Base-by-base conservation (phyloP, 1,140 invertebrate species). In the Drosophila ercepeae region DNA sequence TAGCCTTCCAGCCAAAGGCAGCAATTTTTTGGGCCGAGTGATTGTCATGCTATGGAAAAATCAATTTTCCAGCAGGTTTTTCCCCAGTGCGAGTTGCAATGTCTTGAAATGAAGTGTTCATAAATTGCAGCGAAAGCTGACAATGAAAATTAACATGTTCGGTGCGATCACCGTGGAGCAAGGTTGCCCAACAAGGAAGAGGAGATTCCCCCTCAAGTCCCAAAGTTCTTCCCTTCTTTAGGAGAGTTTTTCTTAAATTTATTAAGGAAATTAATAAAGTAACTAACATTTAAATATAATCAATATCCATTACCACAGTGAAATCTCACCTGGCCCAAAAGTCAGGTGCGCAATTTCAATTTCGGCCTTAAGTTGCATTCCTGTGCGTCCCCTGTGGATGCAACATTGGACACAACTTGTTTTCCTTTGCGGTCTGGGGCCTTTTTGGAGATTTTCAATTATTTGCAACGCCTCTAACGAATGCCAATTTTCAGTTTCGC, bases 381-480 rank as follows among this genome's bases (percentile, higher is more conserved):
- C 81, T 76, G 50, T 36, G 65, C 75, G 76, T 78, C 60, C 48
- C 61, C 36, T 16, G 36, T 39, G 36, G 36, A 54, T 36, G 59
- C 74, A 46, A 53, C 59, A 18, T 27, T 55, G 27, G 48, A 44
- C 13, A 49, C 39, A 64, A 46, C 57, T 64, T 59, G 44, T 54
- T 57, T 51, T 29, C 46, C 50, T 53, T 81, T 42, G 81, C 67
- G 72, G 75, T 86, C 67, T 58, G 55, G 58, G 55, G n/a, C n/a
- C 13, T 46, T 60, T 74, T 46, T 34, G 59, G 59, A 49, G 36
- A 54, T 75, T 88, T 88, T 88, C 82, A 88, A 88, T 88, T 88
- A 88, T 88, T 75, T 71, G 76, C 82, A 88, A 78, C 82, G 82
- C 82, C 82, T 82, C 82, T 82, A 88, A 78, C 82, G 57, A 82